Base-by-base conservation (phyloP, 2,888 invertebrate species). In the Tryphoninae sp. region DNA sequence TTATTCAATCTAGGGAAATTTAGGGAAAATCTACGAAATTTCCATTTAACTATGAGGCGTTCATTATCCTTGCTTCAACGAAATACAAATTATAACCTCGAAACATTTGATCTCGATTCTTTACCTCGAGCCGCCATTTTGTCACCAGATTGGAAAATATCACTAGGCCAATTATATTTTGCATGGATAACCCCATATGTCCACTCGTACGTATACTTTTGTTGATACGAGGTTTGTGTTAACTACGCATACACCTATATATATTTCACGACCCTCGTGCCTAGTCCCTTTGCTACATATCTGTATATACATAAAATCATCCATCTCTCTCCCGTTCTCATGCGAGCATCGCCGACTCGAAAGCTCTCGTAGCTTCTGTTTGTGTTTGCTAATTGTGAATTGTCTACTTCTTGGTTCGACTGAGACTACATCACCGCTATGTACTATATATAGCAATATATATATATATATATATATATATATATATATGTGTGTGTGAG, bases 371-470 rank as follows among this genome's bases (percentile, higher is more conserved):
- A 86, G 85, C 65, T 89, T 89, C 86, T 89, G 90, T 91, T 91
- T 91, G 91, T 91, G 89, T 92, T 92, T 91, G 90, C 91, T 91
- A 92, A 92, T 92, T 92, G 92, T 90, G 90, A 92, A 91, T 92
- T 91, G 91, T 91, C 91, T 91, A 89, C 89, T 91, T 89, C 88
- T 90, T 89, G 84, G 86, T 80, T 83, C 83, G 67, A 55, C 67
- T 72, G 62, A 49, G 67, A 59, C 59, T 16, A 11, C 33, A 23
- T 22, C 64, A 22, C 59, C 64, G 4, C 53, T 53, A 53, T 53
- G n/a, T 53, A 53, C 53, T 7, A 4, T 19, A 53, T 53, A 45
- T 45, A 13, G 0, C 0, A 1, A 45, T 45, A 45, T 13, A 45
- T 45, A 45, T 45, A 45, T 45, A 11, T 45, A 45, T 13, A 3